Base-by-base conservation (phyloP, 2,113 vertebrate species). In the Cottus gobio region DNA sequence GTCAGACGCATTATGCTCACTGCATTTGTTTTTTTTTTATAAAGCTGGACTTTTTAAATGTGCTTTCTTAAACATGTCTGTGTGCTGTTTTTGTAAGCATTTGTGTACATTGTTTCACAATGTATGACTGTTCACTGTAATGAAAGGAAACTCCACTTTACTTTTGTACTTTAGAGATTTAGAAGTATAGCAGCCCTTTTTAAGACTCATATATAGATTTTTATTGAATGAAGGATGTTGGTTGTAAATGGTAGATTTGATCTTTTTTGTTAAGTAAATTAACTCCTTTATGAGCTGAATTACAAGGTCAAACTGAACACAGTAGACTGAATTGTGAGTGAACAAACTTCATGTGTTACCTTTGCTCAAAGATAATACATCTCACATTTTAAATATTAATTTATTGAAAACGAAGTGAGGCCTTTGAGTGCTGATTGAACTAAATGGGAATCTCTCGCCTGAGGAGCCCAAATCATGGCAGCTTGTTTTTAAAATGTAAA, bases 161-260 rank as follows among this genome's bases (percentile, higher is more conserved):
- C 73, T 88, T 92, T 92, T 93, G 30, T 90, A 91, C 71, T 85
- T 68, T 80, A 91, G 86, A 83, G 63, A 73, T 87, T 50, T 87
- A 82, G 80, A 86, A 37, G 56, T 71, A 76, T 83, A 75, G 63
- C 26, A 70, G 77, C 62, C 64, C 60, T 71, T 71, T 71, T 69
- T 30, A 86, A 90, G 84, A 85, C 74, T 79, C 83, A 7, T 72
- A 88, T 90, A 86, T 90, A 90, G 79, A 80, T 81, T 87, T 88
- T 75, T 87, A 83, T 80, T 79, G 50, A 77, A 81, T 80, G 73
- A 90, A 80, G 52, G 77, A 77, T 63, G 68, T 75, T 61, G 13
- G 58, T 46, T 86, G 36, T 81, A 86, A 79, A 75, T 74, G 48
- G 46, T 85, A 77, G 82, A 72, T 87, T 62, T 79, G 68, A 87